Evolutionary conservation across 2,888 invertebrate genomes (phyloP).

Genomic region (Trichopria drosophilae): DNA sequence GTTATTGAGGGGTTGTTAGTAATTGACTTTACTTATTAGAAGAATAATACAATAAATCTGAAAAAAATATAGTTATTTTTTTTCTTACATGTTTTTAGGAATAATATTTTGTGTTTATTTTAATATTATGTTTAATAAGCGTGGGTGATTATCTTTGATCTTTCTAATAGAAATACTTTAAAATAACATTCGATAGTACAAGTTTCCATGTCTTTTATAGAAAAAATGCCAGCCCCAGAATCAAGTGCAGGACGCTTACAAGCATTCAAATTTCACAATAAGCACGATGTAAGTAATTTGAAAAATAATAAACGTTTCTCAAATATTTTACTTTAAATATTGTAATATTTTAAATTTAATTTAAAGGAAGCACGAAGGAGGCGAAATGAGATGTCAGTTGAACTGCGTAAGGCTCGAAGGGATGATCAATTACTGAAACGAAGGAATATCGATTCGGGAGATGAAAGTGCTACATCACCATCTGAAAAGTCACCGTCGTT

Average conservation of each 20-base stretch:
- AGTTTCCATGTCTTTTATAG: constrained; percentile 8
- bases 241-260: constrained; percentile 65
- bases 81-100: constrained; percentile 7
- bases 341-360: constrained; percentile 1
- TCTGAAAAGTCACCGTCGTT: constrained; percentile 57
- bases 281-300: constrained; percentile 69
- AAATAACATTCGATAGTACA: not conserved
- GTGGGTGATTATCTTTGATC: not conserved
- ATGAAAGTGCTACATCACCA: constrained; percentile 58
- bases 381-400: constrained; percentile 85
- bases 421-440: constrained; percentile 92
- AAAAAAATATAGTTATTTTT: constrained; percentile 16
- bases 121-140: constrained; percentile 15
- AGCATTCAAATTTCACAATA: constrained; percentile 78
- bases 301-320: constrained; percentile 3
- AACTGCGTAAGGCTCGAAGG: constrained; percentile 88
- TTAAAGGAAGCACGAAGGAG: constrained; percentile 83
- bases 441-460: constrained; percentile 73
- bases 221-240: constrained; percentile 64
- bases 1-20: too few relatives aligned
- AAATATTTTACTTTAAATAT: constrained; percentile 2
- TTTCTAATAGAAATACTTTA: not conserved
- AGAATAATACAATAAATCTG: constrained; percentile 14
- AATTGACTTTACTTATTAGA: too few relatives aligned
- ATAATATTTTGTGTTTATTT: constrained; percentile 15